Conservation (phyloP, 2,113 vertebrate genomes). For the Pelecanus crispus region DNA sequence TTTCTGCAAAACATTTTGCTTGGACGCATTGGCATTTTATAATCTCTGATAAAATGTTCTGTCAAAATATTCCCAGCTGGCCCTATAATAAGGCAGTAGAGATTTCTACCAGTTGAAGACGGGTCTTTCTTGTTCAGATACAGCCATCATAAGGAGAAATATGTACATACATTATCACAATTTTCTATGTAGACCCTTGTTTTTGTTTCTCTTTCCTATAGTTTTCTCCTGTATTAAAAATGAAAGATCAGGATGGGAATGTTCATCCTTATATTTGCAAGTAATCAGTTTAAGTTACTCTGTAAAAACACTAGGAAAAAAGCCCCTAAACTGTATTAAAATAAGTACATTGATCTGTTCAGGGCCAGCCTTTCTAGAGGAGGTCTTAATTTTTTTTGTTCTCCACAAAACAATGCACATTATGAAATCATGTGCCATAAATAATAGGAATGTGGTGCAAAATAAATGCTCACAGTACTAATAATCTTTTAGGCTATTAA, state of each 20-base stretch:
- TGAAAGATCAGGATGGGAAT: neutral
- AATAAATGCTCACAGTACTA: neutral
- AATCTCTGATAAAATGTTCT: slow-evolving; percentile 43
- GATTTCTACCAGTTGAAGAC: slow-evolving; percentile 3
- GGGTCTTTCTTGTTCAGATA: slow-evolving; percentile 13
- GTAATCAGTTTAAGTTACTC: neutral
- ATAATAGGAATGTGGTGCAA: neutral
- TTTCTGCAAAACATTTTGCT: slow-evolving; percentile 47
- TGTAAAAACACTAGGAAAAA: neutral
- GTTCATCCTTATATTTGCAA: neutral
- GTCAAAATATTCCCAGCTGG: slow-evolving; percentile 54
- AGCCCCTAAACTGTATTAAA: neutral
- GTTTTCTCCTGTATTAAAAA: neutral
- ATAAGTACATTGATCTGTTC: neutral
- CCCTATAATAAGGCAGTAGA: slow-evolving; percentile 17
- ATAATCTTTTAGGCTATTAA: neutral
- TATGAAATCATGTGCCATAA: neutral
- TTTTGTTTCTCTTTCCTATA: neutral
- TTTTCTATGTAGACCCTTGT: neutral
- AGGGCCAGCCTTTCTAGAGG: neutral
- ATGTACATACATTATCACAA: neutral
- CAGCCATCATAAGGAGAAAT: neutral
- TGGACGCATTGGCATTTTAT: neutral
- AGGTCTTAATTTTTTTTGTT: neutral
- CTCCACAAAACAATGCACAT: neutral